Evolutionary conservation across 2,797 vertebrate species (phyloP), one percentile per base, ranked within the genome.

Genomic region (Pteronotus mesoamericanus): DNA sequence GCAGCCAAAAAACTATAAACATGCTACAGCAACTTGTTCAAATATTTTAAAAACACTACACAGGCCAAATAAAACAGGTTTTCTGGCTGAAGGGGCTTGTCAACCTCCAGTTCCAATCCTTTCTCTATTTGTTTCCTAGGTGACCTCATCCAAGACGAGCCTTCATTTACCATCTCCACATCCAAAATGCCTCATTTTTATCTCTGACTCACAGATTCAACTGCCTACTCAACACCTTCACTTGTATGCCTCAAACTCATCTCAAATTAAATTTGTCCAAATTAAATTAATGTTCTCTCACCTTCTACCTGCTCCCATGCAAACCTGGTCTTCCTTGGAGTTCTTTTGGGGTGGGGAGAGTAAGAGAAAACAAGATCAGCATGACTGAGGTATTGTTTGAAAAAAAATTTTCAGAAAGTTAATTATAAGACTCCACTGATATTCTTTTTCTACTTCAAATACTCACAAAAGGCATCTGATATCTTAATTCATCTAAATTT

Each of bases 1-100:
- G 85, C 51, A 91, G 94, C 57, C 72, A 95, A 94, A 96, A 89
- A 86, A 18, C 24, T 69, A 95, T 89, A 95, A 96, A 90, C 89
- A 96, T 22, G 39, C 39, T 75, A 68, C 4, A 93, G 46, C 42
- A 95, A 94, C 91, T 94, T 64, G 71, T 75, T 95, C 87, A 96
- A 96, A 96, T 97, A 95, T 96, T 96, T 97, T 69, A 48, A 96
- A 97, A 97, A 92, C 83, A 97, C 10, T 11, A 42, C 57, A 55
- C 7, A 82, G 79, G 91, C 94, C 90, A 96, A 96, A 94, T 86
- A 71, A 96, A 94, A 96, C 80, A 96, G 80, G 87, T 83, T 89
- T 94, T 26, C 55, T 94, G 86, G 55, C 57, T 80, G 57, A 95
- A 91, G 74, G 79, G 83, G 88, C 64, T 92, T 89, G 64, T 92